Evolutionary conservation across 2,113 vertebrate genomes (phyloP).

Genomic region (Azemiops feae): DNA sequence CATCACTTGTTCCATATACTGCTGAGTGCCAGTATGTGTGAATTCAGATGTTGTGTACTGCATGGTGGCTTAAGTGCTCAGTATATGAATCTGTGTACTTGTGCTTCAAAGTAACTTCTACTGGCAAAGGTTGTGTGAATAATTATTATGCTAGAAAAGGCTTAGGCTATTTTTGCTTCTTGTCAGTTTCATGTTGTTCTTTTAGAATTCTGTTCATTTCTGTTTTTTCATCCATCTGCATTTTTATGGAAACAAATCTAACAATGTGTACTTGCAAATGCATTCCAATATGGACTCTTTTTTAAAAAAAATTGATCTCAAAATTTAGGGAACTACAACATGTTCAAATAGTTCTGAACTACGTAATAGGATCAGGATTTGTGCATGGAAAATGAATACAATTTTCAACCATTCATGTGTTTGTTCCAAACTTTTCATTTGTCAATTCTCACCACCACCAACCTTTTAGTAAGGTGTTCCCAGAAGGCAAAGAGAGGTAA

Average conservation of each 20-base stretch:
- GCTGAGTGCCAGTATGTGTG: background rate
- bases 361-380: background rate
- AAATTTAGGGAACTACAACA: background rate
- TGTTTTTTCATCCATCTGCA: background rate
- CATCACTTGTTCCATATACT: background rate
- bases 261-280: background rate
- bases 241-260: background rate
- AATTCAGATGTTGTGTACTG: background rate
- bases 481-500: background rate
- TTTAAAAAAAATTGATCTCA: background rate
- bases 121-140: background rate
- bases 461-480: background rate
- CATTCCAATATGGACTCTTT: background rate
- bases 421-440: background rate
- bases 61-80: background rate
- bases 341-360: background rate
- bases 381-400: background rate
- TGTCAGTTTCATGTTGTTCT: background rate
- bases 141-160: background rate
- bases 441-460: background rate
- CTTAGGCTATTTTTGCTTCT: background rate
- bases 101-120: background rate
- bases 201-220: background rate
- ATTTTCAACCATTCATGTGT: background rate
- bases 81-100: background rate